Evolutionary conservation across 2,888 invertebrate genomes (phyloP).

Genomic region (Oxyscelio sp.): DNA sequence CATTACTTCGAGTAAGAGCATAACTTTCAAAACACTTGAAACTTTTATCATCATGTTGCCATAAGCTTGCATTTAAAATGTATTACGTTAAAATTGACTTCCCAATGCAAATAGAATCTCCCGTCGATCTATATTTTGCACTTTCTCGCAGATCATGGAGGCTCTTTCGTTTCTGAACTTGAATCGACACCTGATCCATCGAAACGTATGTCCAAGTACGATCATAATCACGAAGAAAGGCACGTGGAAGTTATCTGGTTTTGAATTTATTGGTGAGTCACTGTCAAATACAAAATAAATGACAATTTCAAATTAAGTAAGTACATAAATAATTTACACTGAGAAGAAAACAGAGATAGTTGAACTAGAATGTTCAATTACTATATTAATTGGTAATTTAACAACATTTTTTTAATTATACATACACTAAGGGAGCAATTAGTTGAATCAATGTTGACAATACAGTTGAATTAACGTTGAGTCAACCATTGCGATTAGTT

Average conservation of each 20-base stretch:
- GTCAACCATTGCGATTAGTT: too few relatives aligned
- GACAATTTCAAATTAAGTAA: too few relatives aligned
- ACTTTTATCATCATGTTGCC: neutral
- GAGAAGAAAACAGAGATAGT: too few relatives aligned
- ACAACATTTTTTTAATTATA: too few relatives aligned
- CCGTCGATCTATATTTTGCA: slow-evolving; percentile 15
- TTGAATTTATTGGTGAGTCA: slow-evolving; percentile 96
- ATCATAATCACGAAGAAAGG: slow-evolving; percentile 97
- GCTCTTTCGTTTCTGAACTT: slow-evolving; percentile 97
- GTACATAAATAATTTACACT: too few relatives aligned
- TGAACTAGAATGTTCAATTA: too few relatives aligned
- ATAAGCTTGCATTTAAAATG: neutral
- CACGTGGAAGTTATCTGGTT: slow-evolving; percentile 98
- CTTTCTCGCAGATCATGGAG: slow-evolving; percentile 94
- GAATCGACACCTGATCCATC: too few relatives aligned
- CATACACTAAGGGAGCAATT: too few relatives aligned
- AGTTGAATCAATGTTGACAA: too few relatives aligned
- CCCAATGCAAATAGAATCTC: neutral
- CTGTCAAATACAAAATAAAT: too few relatives aligned
- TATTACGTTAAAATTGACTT: neutral
- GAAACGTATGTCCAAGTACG: slow-evolving; percentile 97
- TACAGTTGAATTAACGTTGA: too few relatives aligned
- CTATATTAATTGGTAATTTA: too few relatives aligned
- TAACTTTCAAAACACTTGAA: neutral
- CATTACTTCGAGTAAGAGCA: neutral